Percentiles rank a stretch among this genome's conserved stretches.
These are phyloP conservation scores for Zeugodacus cucurbitae DNA, from an alignment of 1,140 invertebrate species.

Conservation along the genomic window DNA sequence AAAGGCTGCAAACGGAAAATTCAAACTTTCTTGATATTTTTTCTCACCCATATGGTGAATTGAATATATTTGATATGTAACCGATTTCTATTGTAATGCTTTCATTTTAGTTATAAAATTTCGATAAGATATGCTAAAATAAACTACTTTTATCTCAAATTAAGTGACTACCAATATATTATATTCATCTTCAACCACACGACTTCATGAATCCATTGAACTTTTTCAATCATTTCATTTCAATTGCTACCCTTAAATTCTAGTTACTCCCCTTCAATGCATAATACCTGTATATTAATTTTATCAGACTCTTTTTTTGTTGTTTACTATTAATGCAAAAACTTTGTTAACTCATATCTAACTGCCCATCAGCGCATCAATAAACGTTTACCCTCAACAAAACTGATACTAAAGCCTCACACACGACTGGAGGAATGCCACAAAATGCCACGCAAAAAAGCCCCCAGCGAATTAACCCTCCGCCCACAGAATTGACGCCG, in stretches of 20 bases:
- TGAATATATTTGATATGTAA: too few species aligned
- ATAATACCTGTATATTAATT: conserved; percentile 5
- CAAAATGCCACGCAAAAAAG: conserved; percentile 30
- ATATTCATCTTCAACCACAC: background rate
- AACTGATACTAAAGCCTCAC: background rate
- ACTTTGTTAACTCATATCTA: conserved; percentile 38
- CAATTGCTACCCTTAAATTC: background rate
- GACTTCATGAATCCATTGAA: background rate
- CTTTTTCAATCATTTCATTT: conserved; percentile 27
- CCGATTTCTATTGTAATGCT: too few species aligned
- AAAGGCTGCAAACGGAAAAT: too few species aligned
- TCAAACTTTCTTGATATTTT: too few species aligned
- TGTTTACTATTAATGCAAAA: conserved; percentile 21
- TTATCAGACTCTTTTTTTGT: background rate
- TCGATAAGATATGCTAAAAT: too few species aligned
- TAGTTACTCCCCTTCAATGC: background rate
- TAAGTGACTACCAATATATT: too few species aligned
- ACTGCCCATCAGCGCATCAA: conserved; percentile 10
- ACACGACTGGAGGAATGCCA: background rate
- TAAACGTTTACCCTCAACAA: conserved; percentile 7
- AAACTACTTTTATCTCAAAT: too few species aligned
- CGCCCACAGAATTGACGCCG: background rate
- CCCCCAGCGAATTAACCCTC: background rate
- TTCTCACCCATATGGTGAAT: too few species aligned
- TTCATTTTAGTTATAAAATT: too few species aligned